Evolutionary conservation across 2,797 vertebrate genomes (phyloP), one percentile per base, ranked within the genome.

Genomic region (Echiichthys vipera): DNA sequence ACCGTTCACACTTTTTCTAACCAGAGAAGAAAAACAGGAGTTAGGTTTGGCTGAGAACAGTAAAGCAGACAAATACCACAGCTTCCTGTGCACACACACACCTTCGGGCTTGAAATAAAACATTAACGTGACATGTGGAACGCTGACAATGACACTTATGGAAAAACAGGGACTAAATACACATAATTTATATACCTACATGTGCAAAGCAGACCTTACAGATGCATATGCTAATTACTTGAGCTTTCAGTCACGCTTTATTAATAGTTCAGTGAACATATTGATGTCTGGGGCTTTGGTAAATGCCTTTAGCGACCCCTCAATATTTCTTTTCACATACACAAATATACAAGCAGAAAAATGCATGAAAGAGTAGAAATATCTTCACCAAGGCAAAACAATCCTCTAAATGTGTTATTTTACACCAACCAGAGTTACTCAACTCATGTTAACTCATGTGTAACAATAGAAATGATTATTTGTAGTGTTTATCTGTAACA

Each of bases 1-100:
- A 99, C 58, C 96, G 95, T 78, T 99, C 98, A 93, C 98, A 99
- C 89, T 99, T 99, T 97, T 99, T 99, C 97, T 99, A 90, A 90
- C 77, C 43, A 78, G 70, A 83, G 71, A 92, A 88, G 84, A 65
- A 49, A 7, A 61, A 51, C 24, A 46, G 29, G 45, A 66, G 76
- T 84, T 78, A 85, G 55, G 14, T 34, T 71, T 65, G 43, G 64
- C 76, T 79, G 55, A 74, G 58, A 81, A 76, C 15, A 51, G 55
- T 76, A 74, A 61, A 68, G 39, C 37, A 75, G 34, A 72, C 11
- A 68, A 62, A 74, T n/a, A 80, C 79, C 70, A 64, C 77, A 79
- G 56, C 75, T 82, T 84, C 84, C 78, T 83, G 74, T 51, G 25
- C 42, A 6, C 40, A 73, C 61, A 62, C 32, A 59, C 13, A 39